Evolutionary conservation across 2,113 vertebrate species (phyloP).

Genomic region (Coreoperca whiteheadi): DNA sequence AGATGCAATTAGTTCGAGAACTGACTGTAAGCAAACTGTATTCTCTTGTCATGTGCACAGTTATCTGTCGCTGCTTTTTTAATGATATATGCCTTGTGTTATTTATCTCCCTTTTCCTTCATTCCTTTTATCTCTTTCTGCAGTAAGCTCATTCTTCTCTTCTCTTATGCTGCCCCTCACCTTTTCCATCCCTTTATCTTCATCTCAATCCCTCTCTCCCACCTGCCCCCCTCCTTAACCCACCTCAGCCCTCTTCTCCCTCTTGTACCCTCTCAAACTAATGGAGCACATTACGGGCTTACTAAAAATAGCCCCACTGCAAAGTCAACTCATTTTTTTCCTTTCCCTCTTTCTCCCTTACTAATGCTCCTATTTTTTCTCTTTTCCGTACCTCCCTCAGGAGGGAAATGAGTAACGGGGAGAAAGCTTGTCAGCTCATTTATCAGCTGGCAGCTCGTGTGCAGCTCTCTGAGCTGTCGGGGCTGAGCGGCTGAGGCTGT

Average conservation of each 20-base stretch:
- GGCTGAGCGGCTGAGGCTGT: constrained; percentile 56
- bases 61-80: background rate
- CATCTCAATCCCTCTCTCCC: constrained; percentile 17
- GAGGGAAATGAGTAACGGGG: constrained; percentile 73
- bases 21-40: background rate
- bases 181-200: constrained; percentile 37
- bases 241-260: constrained; percentile 52
- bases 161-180: constrained; percentile 15
- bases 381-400: constrained; percentile 62
- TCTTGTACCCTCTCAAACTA: constrained; percentile 68
- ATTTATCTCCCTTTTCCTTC: background rate
- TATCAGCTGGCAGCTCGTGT: constrained; percentile 73
- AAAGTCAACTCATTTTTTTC: constrained; percentile 69
- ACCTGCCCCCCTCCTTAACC: constrained; percentile 44
- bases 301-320: constrained; percentile 80
- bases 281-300: constrained; percentile 79
- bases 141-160: constrained; percentile 7
- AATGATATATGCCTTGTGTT: constrained; percentile 1
- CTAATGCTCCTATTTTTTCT: constrained; percentile 61
- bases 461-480: constrained; percentile 59
- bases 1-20: constrained; percentile 14
- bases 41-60: background rate
- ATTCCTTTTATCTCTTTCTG: constrained; percentile 1
- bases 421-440: constrained; percentile 83
- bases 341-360: constrained; percentile 39